phyloP scores from a whole-genome alignment of 2,888 invertebrate genomes.

The Antheraea assamensis region DNA sequence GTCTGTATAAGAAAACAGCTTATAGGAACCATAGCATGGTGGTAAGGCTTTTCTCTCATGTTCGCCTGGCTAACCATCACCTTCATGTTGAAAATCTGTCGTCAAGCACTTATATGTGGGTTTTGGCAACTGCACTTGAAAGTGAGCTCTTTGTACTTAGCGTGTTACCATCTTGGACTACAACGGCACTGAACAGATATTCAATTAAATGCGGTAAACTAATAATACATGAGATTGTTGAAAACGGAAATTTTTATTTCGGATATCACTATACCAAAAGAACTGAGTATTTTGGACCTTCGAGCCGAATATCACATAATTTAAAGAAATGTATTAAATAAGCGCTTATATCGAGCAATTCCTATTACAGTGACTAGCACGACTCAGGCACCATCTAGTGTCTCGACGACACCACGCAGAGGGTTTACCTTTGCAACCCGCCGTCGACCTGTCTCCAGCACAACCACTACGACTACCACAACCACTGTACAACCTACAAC shows the following conservation, averaged over 20 bases:
- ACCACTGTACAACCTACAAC: constrained; percentile 44
- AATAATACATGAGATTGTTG: background rate
- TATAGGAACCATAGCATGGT: too few relatives aligned
- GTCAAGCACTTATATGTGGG: too few relatives aligned
- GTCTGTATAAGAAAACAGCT: too few relatives aligned
- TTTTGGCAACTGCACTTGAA: too few relatives aligned
- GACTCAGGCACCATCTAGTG: constrained; percentile 23
- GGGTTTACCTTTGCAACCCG: constrained; percentile 67
- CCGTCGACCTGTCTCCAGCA: constrained; percentile 45
- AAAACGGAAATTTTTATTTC: background rate
- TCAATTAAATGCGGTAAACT: background rate
- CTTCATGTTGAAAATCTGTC: too few relatives aligned
- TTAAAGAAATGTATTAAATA: background rate
- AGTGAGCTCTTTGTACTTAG: too few relatives aligned
- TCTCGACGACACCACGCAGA: constrained; percentile 44
- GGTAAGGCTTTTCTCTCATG: too few relatives aligned
- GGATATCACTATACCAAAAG: background rate
- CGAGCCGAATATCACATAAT: background rate
- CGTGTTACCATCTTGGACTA: too few relatives aligned
- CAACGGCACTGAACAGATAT: background rate
- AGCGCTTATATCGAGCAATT: background rate
- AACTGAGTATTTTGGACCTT: background rate
- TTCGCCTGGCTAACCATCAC: too few relatives aligned
- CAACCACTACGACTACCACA: constrained; percentile 39
- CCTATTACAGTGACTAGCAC: constrained; percentile 15